Evolutionary conservation across 53 echinoderm and acorn worm species (phyloP).

Genomic region (Temnopleurus reevesii): DNA sequence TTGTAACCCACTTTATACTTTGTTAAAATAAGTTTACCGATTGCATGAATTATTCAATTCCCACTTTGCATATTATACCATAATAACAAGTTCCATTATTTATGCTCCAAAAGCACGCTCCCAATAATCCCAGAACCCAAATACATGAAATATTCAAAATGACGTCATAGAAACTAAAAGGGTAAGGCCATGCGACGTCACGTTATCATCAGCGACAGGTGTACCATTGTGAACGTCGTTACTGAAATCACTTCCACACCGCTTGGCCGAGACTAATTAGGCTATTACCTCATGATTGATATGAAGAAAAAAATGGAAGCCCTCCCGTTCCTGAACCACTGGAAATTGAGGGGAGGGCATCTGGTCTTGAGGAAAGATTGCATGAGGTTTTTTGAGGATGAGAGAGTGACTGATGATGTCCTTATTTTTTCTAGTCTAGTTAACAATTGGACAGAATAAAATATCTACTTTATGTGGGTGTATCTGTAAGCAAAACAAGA

Average conservation of each 20-base stretch:
- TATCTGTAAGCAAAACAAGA: too few relatives aligned
- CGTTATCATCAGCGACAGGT: neutral
- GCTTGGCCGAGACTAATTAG: neutral
- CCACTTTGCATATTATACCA: too few relatives aligned
- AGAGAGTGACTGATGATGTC: neutral
- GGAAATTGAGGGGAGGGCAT: neutral
- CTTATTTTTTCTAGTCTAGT: too few relatives aligned
- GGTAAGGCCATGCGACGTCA: neutral
- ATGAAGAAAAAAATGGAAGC: neutral
- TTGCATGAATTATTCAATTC: too few relatives aligned
- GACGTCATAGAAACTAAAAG: conserved; percentile 6
- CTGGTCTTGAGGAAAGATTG: neutral
- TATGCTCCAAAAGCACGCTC: too few relatives aligned
- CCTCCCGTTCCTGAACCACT: neutral
- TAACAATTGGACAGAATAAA: too few relatives aligned
- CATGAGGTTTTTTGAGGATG: neutral
- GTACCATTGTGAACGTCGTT: neutral
- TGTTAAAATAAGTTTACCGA: too few relatives aligned
- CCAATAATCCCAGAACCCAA: too few relatives aligned
- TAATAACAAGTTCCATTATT: too few relatives aligned
- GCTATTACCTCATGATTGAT: neutral
- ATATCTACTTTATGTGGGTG: too few relatives aligned
- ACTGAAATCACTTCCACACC: neutral
- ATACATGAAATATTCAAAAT: neutral
- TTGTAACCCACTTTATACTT: too few relatives aligned